phyloP scores from a whole-genome alignment of 2,797 vertebrate genomes.

The Sternarchorhynchus goeldii region DNA sequence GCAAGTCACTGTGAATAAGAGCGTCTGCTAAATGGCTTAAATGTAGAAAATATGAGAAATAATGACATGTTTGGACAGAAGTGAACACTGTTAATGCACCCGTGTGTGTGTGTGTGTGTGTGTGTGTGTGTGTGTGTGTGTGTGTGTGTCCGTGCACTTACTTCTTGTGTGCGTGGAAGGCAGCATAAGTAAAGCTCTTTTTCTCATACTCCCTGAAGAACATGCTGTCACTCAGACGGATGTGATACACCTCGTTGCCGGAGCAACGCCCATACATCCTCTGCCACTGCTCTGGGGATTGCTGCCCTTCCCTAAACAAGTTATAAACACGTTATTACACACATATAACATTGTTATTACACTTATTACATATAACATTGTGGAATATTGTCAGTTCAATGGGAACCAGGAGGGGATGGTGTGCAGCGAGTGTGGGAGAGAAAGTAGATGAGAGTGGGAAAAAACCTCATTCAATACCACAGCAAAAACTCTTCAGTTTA shows the following conservation, averaged over 20 bases:
- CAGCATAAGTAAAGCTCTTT: constrained; percentile 97
- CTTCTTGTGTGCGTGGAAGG: constrained; percentile 98
- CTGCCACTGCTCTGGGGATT: constrained; percentile 96
- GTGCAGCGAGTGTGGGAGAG: no score
- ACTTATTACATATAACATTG: no score
- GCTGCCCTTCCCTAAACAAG: constrained; percentile 86
- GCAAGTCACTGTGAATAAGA: no score
- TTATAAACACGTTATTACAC: neutral
- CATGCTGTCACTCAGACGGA: constrained; percentile 91
- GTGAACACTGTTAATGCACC: no score
- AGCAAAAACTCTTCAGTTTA: no score
- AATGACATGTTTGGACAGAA: no score
- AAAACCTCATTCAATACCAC: no score
- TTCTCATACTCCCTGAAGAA: constrained; percentile 97
- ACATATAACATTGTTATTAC: neutral
- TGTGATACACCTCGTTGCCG: constrained; percentile 97
- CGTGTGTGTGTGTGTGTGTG: neutral
- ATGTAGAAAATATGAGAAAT: no score
- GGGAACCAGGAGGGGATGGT: no score
- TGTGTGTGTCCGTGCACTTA: constrained; percentile 67
- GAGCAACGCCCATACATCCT: constrained; percentile 96
- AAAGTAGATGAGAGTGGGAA: no score
- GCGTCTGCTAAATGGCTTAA: no score
- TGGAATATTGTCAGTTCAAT: no score
- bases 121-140: neutral